Conservation (phyloP, 2,797 vertebrate genomes). For the Alcedo quadribrachys region DNA sequence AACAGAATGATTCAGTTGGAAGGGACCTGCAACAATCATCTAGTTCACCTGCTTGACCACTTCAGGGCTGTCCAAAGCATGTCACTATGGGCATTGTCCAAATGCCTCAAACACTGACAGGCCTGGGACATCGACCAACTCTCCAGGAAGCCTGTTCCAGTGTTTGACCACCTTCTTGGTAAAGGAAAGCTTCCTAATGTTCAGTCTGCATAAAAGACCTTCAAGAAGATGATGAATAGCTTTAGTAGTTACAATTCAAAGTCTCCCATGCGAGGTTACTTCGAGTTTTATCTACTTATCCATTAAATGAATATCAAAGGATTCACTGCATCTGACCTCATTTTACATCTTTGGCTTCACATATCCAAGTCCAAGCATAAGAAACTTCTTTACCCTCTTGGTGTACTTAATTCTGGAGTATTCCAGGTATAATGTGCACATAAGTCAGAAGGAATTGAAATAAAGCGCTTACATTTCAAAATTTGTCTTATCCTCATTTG, state of each 20-base stretch:
- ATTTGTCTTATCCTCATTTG: constrained; percentile 52
- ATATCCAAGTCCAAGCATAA: constrained; percentile 9
- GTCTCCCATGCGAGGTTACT: constrained; percentile 7
- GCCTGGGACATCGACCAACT: neutral
- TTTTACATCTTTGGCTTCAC: constrained; percentile 32
- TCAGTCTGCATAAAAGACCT: neutral
- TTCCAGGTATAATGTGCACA: constrained; percentile 11
- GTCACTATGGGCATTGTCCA: neutral
- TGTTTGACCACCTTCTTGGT: neutral
- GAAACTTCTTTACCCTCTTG: constrained; percentile 2
- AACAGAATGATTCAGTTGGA: neutral
- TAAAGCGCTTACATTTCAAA: constrained; percentile 7
- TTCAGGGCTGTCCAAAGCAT: neutral
- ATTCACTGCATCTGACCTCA: constrained; percentile 44
- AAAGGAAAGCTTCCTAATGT: neutral
- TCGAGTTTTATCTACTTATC: constrained; percentile 55
- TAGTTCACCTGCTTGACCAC: neutral
- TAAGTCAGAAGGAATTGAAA: constrained; percentile 44
- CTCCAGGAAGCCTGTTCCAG: neutral
- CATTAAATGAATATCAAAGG: constrained; percentile 65
- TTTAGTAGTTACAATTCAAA: constrained; percentile 56
- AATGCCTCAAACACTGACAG: neutral
- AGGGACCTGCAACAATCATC: neutral
- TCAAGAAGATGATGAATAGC: constrained; percentile 27
- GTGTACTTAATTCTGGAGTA: neutral